Evolutionary conservation across 1,140 invertebrate species (phyloP).

Genomic region (Lordiphosa clarofinis): DNA sequence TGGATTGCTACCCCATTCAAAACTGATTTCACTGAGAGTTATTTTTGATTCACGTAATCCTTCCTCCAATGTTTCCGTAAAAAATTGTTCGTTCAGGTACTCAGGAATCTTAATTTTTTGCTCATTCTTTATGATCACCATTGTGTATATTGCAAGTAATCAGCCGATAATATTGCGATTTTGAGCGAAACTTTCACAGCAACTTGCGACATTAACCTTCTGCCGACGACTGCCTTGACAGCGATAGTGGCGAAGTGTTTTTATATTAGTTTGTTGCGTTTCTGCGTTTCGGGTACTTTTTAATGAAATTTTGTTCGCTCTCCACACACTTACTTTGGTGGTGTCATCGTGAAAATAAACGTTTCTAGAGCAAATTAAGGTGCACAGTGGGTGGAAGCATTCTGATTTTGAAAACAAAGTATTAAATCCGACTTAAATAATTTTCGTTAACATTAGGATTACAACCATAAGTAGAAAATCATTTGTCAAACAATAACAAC

Average conservation of each 20-base stretch:
- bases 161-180: not conserved
- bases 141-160: constrained; percentile 14
- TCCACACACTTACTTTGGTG: constrained; percentile 10
- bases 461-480: too few relatives aligned
- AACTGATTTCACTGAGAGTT: constrained; percentile 50
- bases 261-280: constrained; percentile 21
- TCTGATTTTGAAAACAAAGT: not conserved
- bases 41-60: constrained; percentile 58
- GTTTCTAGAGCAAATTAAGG: constrained; percentile 5
- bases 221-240: constrained; percentile 10
- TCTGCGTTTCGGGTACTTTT: constrained; percentile 6
- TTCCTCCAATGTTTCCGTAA: constrained; percentile 61
- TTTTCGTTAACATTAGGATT: too few relatives aligned
- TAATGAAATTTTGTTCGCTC: constrained; percentile 14
- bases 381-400: constrained; percentile 17
- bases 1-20: constrained; percentile 70
- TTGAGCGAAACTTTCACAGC: constrained; percentile 3
- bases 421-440: too few relatives aligned
- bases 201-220: constrained; percentile 10
- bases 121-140: constrained; percentile 56
- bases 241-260: constrained; percentile 6
- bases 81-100: constrained; percentile 58
- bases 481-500: too few relatives aligned
- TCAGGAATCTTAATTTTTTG: constrained; percentile 59
- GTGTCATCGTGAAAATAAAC: constrained; percentile 35